Base-by-base conservation (phyloP, 2,888 invertebrate species). In the Sarcophaga carnaria region DNA sequence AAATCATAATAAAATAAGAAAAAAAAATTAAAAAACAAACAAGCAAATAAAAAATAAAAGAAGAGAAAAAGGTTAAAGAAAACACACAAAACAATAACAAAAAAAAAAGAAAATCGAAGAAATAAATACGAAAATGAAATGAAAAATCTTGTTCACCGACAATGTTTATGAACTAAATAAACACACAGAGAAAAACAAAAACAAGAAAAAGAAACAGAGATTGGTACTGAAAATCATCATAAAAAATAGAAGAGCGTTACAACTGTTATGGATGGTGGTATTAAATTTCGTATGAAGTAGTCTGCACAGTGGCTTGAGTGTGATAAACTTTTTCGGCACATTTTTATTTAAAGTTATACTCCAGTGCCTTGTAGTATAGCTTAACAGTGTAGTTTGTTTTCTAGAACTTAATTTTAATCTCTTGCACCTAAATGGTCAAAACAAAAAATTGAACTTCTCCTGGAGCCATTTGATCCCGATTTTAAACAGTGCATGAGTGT, bases 231-330 rank as follows among this genome's bases (percentile, higher is more conserved):
- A 37, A 54, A 54, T 17, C 54, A 12, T 4, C 17, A 14, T 54
- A 54, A 54, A 22, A 47, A 78, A 8, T 10, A 14, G 17, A 71
- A 49, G 11, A 6, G 8, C 22, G n/a, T 37, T 66, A 70, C 27
- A 49, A 4, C 6, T 6, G 27, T 67, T 10, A 20, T 37, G 5
- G 8, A 67, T 47, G 67, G 47, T n/a, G 47, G 14, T 22, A 47
- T 69, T 20, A 47, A 70, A 70, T n/a, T 63, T 71, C 49, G 6
- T 27, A 62, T 27, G 17, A 54, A 54, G 4, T 20, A 22, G 69
- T 63, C 63, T 47, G 76, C 63, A 76, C 70, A 10, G 17, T 74
- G 67, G 78, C 2, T n/a, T 47, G 12, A 4, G 5, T 4, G 47
- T 69, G 54, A 54, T 3, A 14, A 4, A 17, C 4, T 54, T 54